phyloP scores from a whole-genome alignment of 2,113 vertebrate genomes.

The Anoplopoma fimbria region DNA sequence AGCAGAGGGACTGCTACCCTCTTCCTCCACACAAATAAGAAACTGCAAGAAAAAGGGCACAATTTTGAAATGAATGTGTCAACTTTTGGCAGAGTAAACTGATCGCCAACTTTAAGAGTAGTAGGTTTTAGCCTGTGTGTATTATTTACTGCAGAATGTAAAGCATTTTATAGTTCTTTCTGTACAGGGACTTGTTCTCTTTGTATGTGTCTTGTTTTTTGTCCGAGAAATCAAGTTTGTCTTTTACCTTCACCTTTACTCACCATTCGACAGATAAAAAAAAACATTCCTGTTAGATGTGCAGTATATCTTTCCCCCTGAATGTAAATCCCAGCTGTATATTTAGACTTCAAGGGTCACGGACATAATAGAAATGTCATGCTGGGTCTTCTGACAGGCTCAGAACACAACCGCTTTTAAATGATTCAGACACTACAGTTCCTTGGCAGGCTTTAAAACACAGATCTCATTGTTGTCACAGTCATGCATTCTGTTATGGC shows the following conservation, averaged over 20 bases:
- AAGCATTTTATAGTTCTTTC: neutral
- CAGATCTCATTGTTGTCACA: constrained; percentile 41
- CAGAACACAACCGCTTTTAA: constrained; percentile 1
- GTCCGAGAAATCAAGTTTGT: constrained; percentile 39
- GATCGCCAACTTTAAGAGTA: neutral
- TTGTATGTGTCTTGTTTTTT: constrained; percentile 21
- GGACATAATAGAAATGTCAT: constrained; percentile 34
- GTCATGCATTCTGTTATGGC: constrained; percentile 16
- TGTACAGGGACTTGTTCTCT: neutral
- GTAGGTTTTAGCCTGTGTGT: neutral
- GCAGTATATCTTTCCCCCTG: constrained; percentile 1
- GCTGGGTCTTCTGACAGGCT: constrained; percentile 36
- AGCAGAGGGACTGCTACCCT: constrained; percentile 14
- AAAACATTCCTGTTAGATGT: constrained; percentile 22
- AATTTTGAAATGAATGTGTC: neutral
- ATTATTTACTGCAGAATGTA: neutral
- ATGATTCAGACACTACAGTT: neutral
- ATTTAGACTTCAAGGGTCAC: constrained; percentile 28
- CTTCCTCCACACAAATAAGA: neutral
- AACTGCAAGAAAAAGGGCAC: neutral
- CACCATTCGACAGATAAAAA: neutral
- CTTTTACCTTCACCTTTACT: constrained; percentile 10
- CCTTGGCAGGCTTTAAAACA: constrained; percentile 35
- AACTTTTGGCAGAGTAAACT: neutral
- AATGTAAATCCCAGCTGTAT: constrained; percentile 19